Conservation (phyloP, 1,140 invertebrate genomes). For the Caenorhabditis elegans region DNA sequence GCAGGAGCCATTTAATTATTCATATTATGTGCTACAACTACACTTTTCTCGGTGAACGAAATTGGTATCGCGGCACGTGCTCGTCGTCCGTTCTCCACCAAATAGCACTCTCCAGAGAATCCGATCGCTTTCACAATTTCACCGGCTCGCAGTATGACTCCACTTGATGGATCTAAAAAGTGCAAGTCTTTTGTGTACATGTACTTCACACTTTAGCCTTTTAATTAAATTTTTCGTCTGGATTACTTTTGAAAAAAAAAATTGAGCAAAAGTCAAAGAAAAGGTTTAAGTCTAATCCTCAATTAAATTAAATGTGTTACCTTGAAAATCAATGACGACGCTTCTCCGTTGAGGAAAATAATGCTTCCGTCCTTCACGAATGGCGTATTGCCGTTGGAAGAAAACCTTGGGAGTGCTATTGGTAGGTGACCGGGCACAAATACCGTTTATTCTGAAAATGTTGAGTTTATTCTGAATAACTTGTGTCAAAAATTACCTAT, state of each 20-base stretch:
- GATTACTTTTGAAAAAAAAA: background rate
- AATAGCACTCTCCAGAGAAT: conserved; percentile 39
- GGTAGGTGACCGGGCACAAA: background rate
- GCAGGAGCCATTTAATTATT: background rate
- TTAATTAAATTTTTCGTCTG: no score
- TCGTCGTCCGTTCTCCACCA: conserved; percentile 37
- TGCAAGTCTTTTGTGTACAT: background rate
- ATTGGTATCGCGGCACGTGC: conserved; percentile 24
- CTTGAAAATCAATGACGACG: conserved; percentile 34
- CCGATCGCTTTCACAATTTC: conserved; percentile 39
- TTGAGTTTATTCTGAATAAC: no score
- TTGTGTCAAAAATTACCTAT: background rate
- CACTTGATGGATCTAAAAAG: conserved; percentile 34
- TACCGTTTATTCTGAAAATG: no score
- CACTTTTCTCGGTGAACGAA: conserved; percentile 40
- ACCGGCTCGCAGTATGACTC: conserved; percentile 31
- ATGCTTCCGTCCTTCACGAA: conserved; percentile 8
- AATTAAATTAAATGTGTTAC: background rate
- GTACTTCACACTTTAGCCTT: background rate
- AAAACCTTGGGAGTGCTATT: background rate
- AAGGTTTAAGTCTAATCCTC: background rate
- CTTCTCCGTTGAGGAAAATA: conserved; percentile 17
- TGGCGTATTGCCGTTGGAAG: background rate
- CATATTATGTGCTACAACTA: conserved; percentile 21
- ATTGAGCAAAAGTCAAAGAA: no score